phyloP scores from a whole-genome alignment of 2,888 invertebrate species.

The Drosophila heteroneura region DNA sequence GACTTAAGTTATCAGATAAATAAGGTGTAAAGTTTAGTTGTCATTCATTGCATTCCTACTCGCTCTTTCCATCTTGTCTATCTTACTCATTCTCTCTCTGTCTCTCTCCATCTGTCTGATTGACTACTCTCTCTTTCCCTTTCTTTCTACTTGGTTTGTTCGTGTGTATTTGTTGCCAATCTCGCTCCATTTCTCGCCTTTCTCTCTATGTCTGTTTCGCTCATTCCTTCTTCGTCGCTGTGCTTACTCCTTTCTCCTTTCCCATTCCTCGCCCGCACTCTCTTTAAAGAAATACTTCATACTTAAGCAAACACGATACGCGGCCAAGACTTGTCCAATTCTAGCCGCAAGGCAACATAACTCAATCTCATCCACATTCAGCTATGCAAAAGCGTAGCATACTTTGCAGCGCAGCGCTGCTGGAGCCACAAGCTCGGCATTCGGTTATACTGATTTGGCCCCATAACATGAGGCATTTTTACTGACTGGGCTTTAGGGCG shows the following conservation, averaged over 20 bases:
- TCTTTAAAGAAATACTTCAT: background rate
- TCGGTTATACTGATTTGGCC: constrained; percentile 14
- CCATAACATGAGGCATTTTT: constrained; percentile 13
- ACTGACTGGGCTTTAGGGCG: constrained; percentile 8
- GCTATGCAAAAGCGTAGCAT: constrained; percentile 24
- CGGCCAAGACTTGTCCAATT: too few species aligned
- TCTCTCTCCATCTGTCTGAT: background rate
- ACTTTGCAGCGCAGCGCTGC: constrained; percentile 17
- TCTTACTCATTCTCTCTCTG: background rate
- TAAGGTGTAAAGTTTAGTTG: background rate
- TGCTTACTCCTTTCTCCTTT: background rate
- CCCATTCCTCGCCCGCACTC: too few species aligned
- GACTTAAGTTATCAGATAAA: background rate
- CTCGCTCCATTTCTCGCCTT: background rate
- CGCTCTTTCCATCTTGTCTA: background rate
- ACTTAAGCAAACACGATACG: background rate
- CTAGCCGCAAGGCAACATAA: background rate
- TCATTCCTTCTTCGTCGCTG: too few species aligned
- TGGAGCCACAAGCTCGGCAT: constrained; percentile 7
- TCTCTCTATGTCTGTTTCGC: too few species aligned
- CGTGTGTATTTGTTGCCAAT: background rate
- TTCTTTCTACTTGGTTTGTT: background rate
- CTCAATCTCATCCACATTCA: background rate
- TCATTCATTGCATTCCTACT: background rate
- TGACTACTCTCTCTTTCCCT: background rate